Percentiles rank a stretch among this genome's conserved stretches.
phyloP scores from a whole-genome alignment of 2,797 vertebrate species.

The Enteromius thamalakanensis region DNA sequence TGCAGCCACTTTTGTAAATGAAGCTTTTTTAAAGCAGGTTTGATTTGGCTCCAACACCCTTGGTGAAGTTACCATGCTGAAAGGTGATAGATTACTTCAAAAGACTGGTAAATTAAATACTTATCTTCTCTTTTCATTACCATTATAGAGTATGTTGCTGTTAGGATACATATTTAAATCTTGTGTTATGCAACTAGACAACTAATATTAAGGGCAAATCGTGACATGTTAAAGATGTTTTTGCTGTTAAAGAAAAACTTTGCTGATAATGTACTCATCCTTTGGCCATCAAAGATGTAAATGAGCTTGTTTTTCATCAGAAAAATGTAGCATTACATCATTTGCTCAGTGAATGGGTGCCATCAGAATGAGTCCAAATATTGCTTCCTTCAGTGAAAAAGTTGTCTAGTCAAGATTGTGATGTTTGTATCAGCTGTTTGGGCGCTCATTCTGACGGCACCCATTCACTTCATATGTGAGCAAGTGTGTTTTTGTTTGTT shows the following conservation, averaged over 20 bases:
- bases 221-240: slow-evolving; percentile 56
- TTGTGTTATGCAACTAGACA: slow-evolving; percentile 4
- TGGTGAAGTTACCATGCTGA: slow-evolving; percentile 63
- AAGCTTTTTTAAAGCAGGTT: slow-evolving; percentile 64
- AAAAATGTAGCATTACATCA: background rate
- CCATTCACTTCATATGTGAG: background rate
- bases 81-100: slow-evolving; percentile 65
- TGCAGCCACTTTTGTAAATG: slow-evolving; percentile 59
- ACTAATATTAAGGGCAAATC: background rate
- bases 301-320: background rate
- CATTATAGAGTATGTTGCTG: slow-evolving; percentile 15
- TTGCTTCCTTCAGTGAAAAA: background rate
- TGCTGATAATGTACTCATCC: background rate
- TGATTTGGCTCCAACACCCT: slow-evolving; percentile 65
- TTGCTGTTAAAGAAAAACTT: slow-evolving; percentile 23
- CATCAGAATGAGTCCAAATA: background rate
- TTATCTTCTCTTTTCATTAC: slow-evolving; percentile 58
- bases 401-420: background rate
- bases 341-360: slow-evolving; percentile 1
- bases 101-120: slow-evolving; percentile 66
- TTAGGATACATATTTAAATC: background rate
- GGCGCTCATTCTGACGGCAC: background rate
- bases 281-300: background rate
- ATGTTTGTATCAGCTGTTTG: background rate
- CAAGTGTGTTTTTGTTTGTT: background rate